A percentile compares a stretch with the other conserved stretches of the same genome.
Evolutionary conservation across 1,140 invertebrate species (phyloP).

Genomic region (Meloidogyne exigua): DNA sequence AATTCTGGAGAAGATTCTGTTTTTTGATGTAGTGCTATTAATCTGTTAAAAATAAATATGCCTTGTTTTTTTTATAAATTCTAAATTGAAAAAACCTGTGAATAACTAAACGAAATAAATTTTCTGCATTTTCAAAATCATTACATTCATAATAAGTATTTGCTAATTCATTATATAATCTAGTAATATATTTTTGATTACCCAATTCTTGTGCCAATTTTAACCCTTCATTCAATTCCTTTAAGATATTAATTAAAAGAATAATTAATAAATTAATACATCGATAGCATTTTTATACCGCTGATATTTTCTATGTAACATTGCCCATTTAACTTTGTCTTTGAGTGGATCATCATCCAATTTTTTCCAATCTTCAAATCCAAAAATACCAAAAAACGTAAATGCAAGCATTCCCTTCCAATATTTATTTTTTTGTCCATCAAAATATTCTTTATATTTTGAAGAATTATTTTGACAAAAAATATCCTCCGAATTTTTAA

Average conservation of each 20-base stretch:
- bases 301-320: constrained; percentile 55
- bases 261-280: constrained; percentile 28
- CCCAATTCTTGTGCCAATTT: constrained; percentile 39
- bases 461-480: background rate
- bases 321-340: constrained; percentile 63
- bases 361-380: background rate
- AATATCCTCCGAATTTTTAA: no score
- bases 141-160: constrained; percentile 56
- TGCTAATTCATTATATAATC: constrained; percentile 60
- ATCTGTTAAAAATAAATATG: constrained; percentile 35
- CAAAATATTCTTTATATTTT: background rate
- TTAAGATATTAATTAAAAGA: background rate
- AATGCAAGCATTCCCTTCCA: background rate
- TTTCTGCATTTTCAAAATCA: constrained; percentile 56
- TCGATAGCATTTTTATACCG: constrained; percentile 54
- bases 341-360: constrained; percentile 62
- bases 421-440: background rate
- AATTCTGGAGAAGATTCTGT: constrained; percentile 59
- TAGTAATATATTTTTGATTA: constrained; percentile 37
- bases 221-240: constrained; percentile 43
- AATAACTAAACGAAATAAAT: constrained; percentile 1
- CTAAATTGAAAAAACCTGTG: background rate
- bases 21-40: constrained; percentile 54
- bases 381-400: constrained; percentile 11
- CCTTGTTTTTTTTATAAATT: constrained; percentile 1